A percentile compares a stretch with the other conserved stretches of the same genome.
Evolutionary conservation across 2,113 vertebrate species (phyloP).

Genomic region (Phainopepla nitens): DNA sequence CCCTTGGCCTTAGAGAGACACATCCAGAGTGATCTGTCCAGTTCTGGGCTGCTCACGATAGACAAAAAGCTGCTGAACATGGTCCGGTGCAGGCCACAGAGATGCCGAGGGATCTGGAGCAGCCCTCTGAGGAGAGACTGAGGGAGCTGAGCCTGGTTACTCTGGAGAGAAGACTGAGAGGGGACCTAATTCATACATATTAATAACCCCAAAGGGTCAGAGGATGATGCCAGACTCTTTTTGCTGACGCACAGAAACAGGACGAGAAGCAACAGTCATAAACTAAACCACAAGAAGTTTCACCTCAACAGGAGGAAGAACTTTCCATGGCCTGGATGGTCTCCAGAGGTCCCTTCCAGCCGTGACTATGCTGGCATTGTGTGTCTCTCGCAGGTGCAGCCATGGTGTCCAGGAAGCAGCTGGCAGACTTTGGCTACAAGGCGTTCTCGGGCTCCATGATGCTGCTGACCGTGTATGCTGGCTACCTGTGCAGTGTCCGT

Average conservation of each 20-base stretch:
- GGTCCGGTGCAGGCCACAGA: not conserved
- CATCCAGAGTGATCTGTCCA: not conserved
- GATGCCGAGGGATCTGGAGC: not conserved
- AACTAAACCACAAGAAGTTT: not conserved
- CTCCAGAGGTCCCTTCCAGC: too few relatives aligned
- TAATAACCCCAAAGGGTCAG: not conserved
- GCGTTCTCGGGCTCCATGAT: conserved; percentile 89
- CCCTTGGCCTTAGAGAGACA: not conserved
- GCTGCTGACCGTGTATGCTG: conserved; percentile 85
- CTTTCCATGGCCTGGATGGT: too few relatives aligned
- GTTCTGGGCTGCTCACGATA: not conserved
- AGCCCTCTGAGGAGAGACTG: not conserved
- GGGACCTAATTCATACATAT: not conserved
- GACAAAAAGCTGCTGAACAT: not conserved
- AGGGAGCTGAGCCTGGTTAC: not conserved
- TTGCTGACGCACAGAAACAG: not conserved
- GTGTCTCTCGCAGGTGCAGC: not conserved
- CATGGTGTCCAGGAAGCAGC: conserved; percentile 85
- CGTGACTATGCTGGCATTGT: not conserved
- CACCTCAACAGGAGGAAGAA: not conserved
- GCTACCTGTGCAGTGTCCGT: conserved; percentile 80
- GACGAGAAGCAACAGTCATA: accelerated
- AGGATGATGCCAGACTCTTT: not conserved
- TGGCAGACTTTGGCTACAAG: conserved; percentile 89
- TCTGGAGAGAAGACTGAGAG: not conserved